Percentiles rank a stretch among this genome's conserved stretches.
These are phyloP conservation scores for Syngnathus scovelli DNA, from an alignment of 2,113 vertebrate genomes.

Conservation along the genomic window DNA sequence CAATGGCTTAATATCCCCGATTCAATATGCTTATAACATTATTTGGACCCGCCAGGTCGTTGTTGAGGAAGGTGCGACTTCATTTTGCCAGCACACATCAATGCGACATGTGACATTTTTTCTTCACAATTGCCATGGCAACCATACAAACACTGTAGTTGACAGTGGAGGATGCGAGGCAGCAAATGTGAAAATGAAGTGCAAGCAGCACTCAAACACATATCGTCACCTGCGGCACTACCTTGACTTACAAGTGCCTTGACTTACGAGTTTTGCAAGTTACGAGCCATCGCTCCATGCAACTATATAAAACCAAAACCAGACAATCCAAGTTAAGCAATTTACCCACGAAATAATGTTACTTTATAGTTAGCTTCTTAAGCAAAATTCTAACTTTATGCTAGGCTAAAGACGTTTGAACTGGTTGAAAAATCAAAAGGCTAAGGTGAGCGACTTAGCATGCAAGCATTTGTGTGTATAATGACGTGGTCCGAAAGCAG, in stretches of 20 bases:
- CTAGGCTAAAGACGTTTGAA: neutral
- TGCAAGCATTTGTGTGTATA: neutral
- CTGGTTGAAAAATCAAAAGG: neutral
- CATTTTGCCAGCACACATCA: neutral
- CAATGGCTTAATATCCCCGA: neutral
- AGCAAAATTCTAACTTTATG: neutral
- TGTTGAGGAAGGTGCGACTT: neutral
- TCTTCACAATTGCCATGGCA: slow-evolving; percentile 45
- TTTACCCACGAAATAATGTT: too few species aligned
- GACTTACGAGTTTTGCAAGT: too few species aligned
- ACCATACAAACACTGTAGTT: slow-evolving; percentile 39
- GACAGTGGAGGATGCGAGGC: neutral
- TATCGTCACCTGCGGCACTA: too few species aligned
- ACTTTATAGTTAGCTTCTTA: too few species aligned
- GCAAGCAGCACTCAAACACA: neutral
- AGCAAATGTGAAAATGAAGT: slow-evolving; percentile 26
- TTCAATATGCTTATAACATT: neutral
- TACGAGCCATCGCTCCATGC: too few species aligned
- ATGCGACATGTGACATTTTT: slow-evolving; percentile 48
- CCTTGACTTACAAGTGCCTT: neutral
- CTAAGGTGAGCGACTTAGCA: neutral
- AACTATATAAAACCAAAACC: too few species aligned
- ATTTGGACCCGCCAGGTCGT: neutral
- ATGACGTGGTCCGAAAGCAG: neutral
- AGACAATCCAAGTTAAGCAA: too few species aligned